Evolutionary conservation across 2,888 invertebrate species (phyloP).

Genomic region (Saturnia pavonia): DNA sequence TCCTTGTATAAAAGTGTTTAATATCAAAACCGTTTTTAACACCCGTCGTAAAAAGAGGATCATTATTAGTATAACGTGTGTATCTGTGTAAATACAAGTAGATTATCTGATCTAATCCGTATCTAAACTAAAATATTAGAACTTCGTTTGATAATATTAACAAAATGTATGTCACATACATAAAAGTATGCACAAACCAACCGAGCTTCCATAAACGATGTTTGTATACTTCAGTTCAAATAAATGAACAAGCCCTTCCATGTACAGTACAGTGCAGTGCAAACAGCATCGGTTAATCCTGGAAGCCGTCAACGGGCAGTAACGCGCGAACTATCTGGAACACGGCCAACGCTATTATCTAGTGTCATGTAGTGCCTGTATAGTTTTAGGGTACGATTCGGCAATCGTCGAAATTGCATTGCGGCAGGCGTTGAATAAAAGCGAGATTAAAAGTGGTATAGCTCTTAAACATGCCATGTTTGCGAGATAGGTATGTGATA

Average conservation of each 20-base stretch:
- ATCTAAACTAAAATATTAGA: too few species aligned
- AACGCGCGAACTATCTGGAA: constrained; percentile 59
- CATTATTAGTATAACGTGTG: too few species aligned
- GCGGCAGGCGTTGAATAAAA: constrained; percentile 13
- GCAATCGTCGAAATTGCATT: constrained; percentile 12
- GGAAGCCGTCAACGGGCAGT: constrained; percentile 55
- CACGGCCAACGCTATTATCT: constrained; percentile 65
- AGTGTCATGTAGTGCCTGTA: constrained; percentile 12
- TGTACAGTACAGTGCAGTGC: constrained; percentile 31
- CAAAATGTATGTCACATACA: background rate
- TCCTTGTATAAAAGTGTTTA: too few species aligned
- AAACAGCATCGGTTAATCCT: constrained; percentile 63
- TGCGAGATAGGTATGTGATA: too few species aligned
- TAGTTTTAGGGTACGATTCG: constrained; percentile 15
- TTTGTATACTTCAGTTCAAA: background rate
- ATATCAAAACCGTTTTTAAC: too few species aligned
- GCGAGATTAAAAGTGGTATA: background rate
- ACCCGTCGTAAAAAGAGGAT: too few species aligned
- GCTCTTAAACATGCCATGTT: background rate
- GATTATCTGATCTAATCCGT: too few species aligned
- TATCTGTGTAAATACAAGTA: too few species aligned
- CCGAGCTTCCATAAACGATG: background rate
- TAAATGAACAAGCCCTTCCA: background rate
- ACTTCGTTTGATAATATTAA: too few species aligned
- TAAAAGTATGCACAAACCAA: background rate